phyloP scores from a whole-genome alignment of 2,113 vertebrate species.

The Cynocephalus volans region DNA sequence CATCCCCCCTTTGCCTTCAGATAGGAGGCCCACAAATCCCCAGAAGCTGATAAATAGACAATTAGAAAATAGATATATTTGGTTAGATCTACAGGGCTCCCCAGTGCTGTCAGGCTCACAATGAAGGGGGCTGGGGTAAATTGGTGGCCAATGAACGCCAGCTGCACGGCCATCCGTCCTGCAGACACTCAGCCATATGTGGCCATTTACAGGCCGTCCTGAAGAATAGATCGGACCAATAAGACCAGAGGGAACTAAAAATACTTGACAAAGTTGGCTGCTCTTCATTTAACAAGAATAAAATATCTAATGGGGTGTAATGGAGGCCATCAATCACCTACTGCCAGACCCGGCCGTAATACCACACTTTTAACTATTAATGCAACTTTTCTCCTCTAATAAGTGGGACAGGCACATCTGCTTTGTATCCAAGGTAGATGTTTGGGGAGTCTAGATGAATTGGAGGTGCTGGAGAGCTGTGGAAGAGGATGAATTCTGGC shows the following conservation, averaged over 20 bases:
- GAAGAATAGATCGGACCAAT: constrained; percentile 90
- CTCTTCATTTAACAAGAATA: constrained; percentile 94
- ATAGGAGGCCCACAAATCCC: constrained; percentile 91
- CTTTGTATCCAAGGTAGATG: constrained; percentile 37
- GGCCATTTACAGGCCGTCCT: constrained; percentile 91
- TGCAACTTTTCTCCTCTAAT: constrained; percentile 88
- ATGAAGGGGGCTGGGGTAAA: constrained; percentile 91
- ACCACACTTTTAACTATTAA: constrained; percentile 89
- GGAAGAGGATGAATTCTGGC: constrained; percentile 56
- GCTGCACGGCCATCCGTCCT: constrained; percentile 93
- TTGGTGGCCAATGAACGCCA: constrained; percentile 93
- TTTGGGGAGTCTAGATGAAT: constrained; percentile 73
- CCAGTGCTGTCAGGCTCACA: constrained; percentile 91
- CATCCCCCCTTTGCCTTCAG: constrained; percentile 89
- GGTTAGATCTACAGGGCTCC: constrained; percentile 92
- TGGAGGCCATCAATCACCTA: constrained; percentile 89
- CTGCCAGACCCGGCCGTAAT: constrained; percentile 78
- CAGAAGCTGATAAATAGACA: constrained; percentile 95
- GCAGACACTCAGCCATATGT: constrained; percentile 93
- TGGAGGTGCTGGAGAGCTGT: not conserved
- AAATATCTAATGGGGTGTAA: constrained; percentile 93
- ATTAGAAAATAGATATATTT: constrained; percentile 96
- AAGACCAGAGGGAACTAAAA: constrained; percentile 91
- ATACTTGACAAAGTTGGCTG: constrained; percentile 92
- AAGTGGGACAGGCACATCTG: constrained; percentile 83